These are phyloP conservation scores for Marcusenius ussheri DNA, from an alignment of 2,113 vertebrate species.

Conservation along the genomic window DNA sequence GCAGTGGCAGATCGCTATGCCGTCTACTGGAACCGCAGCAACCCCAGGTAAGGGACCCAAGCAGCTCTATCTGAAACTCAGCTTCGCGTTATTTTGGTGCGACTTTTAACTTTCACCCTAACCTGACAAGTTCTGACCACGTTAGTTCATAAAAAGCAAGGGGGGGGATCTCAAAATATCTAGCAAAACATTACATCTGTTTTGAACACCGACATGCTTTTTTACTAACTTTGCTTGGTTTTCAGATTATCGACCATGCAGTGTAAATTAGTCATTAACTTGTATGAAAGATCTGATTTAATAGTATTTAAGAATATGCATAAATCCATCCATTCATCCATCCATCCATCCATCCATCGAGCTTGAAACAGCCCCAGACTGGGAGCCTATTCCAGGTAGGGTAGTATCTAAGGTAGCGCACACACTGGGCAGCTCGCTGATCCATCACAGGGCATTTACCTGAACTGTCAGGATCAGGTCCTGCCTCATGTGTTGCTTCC, in stretches of 20 bases:
- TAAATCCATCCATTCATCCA: not conserved
- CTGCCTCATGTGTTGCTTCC: not conserved
- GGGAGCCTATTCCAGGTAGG: not conserved
- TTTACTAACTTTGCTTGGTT: not conserved
- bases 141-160: not conserved
- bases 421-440: not conserved
- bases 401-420: not conserved
- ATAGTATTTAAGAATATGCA: not conserved
- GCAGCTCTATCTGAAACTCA: not conserved
- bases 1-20: slow-evolving; percentile 89
- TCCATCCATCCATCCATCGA: not conserved
- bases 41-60: slow-evolving; percentile 69
- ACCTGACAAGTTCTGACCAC: not conserved
- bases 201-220: not conserved
- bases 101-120: not conserved
- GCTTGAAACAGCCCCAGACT: not conserved
- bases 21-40: slow-evolving; percentile 94
- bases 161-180: not conserved
- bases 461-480: not conserved
- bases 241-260: not conserved
- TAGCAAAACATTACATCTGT: not conserved
- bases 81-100: not conserved
- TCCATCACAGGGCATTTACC: not conserved
- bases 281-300: not conserved
- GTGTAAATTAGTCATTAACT: not conserved